Percentiles rank a stretch among this genome's conserved stretches.
Conservation (phyloP, 2,888 invertebrate genomes). For the Eucriotettix oculatus region DNA sequence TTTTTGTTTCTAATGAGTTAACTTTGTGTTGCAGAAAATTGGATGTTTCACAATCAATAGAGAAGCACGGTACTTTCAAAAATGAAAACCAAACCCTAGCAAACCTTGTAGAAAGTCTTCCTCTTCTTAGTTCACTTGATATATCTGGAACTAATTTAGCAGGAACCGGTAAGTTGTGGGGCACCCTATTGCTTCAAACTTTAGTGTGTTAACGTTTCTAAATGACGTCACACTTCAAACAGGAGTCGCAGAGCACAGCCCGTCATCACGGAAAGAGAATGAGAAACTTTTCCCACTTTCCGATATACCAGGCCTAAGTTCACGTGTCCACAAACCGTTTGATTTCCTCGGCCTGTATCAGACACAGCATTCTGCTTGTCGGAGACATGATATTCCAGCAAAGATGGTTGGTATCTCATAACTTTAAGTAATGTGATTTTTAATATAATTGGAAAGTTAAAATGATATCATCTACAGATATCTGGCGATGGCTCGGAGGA, state of each 20-base stretch:
- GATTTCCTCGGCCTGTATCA: conserved; percentile 86
- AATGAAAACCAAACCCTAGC: conserved; percentile 57
- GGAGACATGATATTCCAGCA: conserved; percentile 82
- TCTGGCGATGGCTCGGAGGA: conserved; percentile 83
- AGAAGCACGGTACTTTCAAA: conserved; percentile 53
- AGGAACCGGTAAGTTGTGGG: conserved; percentile 41
- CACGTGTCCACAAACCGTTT: conserved; percentile 56
- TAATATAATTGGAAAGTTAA: background rate
- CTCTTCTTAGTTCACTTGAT: conserved; percentile 65
- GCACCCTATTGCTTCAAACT: background rate
- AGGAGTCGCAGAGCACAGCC: conserved; percentile 38
- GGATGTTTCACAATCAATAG: conserved; percentile 66
- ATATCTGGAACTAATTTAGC: conserved; percentile 94
- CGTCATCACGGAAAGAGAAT: conserved; percentile 19
- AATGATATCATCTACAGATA: conserved; percentile 38
- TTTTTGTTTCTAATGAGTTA: no score
- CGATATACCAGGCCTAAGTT: conserved; percentile 76
- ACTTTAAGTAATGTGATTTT: background rate
- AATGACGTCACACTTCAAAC: background rate
- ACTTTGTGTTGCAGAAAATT: conserved; percentile 38
- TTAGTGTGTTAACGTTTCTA: no score
- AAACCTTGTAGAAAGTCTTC: conserved; percentile 54
- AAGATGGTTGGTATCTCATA: conserved; percentile 41
- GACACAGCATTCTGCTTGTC: conserved; percentile 77
- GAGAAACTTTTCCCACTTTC: conserved; percentile 23